Percentiles rank a stretch among this genome's conserved stretches.
phyloP scores from a whole-genome alignment of 2,113 vertebrate genomes.

The Scomber scombrus region DNA sequence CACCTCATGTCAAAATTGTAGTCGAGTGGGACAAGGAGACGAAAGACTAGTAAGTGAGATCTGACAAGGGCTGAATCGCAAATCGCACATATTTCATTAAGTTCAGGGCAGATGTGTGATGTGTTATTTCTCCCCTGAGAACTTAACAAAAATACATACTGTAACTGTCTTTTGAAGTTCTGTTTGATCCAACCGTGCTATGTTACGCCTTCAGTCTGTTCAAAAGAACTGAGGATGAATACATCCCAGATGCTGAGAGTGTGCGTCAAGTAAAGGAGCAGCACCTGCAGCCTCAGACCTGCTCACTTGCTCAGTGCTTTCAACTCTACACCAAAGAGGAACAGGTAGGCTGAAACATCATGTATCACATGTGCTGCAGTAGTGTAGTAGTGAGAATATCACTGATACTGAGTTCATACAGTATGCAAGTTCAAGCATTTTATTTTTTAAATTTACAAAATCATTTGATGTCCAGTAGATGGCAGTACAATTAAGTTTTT shows the following conservation, averaged over 20 bases:
- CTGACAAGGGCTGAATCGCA: neutral
- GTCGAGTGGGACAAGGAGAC: conserved; percentile 99
- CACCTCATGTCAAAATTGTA: conserved; percentile 96
- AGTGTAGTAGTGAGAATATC: neutral
- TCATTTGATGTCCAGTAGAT: conserved; percentile 1
- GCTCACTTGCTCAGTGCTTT: conserved; percentile 98
- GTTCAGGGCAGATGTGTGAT: neutral
- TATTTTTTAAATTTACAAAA: neutral
- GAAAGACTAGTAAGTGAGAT: conserved; percentile 94
- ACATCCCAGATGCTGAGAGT: conserved; percentile 96
- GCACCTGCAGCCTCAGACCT: conserved; percentile 96
- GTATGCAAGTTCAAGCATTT: neutral
- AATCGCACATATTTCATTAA: neutral
- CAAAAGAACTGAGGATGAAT: conserved; percentile 95
- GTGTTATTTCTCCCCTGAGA: conserved; percentile 10
- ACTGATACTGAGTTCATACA: neutral
- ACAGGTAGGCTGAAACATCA: conserved; percentile 83
- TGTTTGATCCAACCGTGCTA: conserved; percentile 29
- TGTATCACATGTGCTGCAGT: neutral
- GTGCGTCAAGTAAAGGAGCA: conserved; percentile 94
- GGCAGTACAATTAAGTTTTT: neutral
- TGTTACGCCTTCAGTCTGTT: conserved; percentile 89
- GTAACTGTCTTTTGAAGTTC: conserved; percentile 21
- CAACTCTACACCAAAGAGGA: conserved; percentile 99
- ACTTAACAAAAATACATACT: neutral